Evolutionary conservation across 2,113 vertebrate genomes (phyloP).

Genomic region (Crotalus horridus): DNA sequence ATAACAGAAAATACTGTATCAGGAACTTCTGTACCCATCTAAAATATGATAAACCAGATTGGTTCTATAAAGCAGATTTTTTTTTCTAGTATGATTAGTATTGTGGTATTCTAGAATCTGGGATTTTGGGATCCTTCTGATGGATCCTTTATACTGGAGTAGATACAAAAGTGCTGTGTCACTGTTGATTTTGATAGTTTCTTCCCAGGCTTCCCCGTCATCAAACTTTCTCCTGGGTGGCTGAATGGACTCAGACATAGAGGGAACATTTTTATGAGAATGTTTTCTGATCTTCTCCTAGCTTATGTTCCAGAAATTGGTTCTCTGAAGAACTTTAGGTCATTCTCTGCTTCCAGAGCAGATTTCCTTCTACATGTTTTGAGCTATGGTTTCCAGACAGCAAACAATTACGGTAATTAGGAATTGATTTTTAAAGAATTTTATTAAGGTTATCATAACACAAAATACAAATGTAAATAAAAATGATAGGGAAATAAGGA

Average conservation of each 20-base stretch:
- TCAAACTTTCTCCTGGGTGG: background rate
- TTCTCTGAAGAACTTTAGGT: background rate
- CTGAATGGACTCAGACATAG: background rate
- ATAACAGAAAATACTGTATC: background rate
- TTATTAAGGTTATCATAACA: background rate
- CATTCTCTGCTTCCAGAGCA: background rate
- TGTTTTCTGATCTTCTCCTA: background rate
- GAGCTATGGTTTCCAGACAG: background rate
- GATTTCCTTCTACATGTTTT: background rate
- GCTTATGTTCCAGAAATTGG: background rate
- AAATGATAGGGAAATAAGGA: too few species aligned
- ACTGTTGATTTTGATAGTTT: background rate
- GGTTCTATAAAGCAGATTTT: background rate
- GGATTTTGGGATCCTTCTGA: background rate
- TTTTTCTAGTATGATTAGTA: too few species aligned
- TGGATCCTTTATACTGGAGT: background rate
- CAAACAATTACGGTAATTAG: background rate
- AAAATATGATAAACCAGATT: background rate
- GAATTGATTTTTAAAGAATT: background rate
- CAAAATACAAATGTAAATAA: background rate
- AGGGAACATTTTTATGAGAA: background rate
- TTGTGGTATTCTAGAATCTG: background rate
- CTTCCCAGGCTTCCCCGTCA: background rate
- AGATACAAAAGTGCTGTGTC: background rate
- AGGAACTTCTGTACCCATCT: background rate